Conservation (phyloP, 2,888 invertebrate species). For the Megamerina dolium region DNA sequence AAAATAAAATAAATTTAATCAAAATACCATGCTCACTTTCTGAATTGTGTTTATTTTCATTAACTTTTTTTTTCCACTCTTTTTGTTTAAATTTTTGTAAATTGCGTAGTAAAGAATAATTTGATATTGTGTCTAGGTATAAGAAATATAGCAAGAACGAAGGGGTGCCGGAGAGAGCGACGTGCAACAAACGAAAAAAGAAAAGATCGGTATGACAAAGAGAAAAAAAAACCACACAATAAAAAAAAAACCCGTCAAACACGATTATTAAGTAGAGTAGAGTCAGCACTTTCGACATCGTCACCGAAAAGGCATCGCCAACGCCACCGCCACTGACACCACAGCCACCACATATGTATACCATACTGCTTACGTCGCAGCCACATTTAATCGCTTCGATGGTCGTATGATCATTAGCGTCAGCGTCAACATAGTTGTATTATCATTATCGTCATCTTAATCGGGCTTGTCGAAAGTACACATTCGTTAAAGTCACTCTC, state of each 20-base stretch:
- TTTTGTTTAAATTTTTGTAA: too few species aligned
- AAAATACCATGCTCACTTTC: too few species aligned
- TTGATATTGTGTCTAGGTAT: not conserved
- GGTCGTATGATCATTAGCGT: not conserved
- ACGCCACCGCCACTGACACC: not conserved
- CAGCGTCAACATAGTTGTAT: not conserved
- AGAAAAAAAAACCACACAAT: slow-evolving; percentile 9
- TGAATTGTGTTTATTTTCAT: too few species aligned
- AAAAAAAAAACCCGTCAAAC: slow-evolving; percentile 37
- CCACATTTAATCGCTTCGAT: not conserved
- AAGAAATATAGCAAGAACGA: not conserved
- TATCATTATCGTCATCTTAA: not conserved
- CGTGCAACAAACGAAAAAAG: not conserved
- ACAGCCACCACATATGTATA: not conserved
- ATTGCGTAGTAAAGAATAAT: too few species aligned
- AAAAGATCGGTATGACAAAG: too few species aligned
- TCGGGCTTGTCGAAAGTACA: not conserved
- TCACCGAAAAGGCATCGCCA: too few species aligned
- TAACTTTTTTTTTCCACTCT: too few species aligned
- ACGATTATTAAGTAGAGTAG: slow-evolving; percentile 42
- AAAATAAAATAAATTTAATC: too few species aligned
- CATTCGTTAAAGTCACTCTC: not conserved
- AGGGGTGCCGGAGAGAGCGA: too few species aligned
- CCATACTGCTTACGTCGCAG: not conserved
- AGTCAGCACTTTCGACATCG: slow-evolving; percentile 23